These are phyloP conservation scores for Chymomyza amoena DNA, from an alignment of 2,888 invertebrate species.

Conservation along the genomic window DNA sequence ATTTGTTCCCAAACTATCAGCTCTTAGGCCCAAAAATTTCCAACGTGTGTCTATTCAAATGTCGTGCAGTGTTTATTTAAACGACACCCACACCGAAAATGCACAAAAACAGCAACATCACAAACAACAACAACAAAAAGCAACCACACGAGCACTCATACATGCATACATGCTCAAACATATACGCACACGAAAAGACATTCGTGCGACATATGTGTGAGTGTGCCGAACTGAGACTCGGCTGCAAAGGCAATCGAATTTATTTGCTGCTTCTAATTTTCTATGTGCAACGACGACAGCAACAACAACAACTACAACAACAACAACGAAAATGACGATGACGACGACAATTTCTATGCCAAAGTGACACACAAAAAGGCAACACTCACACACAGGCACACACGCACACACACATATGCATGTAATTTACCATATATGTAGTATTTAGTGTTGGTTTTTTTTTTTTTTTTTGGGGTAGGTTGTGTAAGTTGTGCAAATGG, in stretches of 20 bases:
- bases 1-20: too few species aligned
- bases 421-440: constrained; percentile 62
- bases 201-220: constrained; percentile 14
- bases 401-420: constrained; percentile 31
- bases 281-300: constrained; percentile 4
- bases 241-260: constrained; percentile 69
- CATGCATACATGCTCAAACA: constrained; percentile 51
- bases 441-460: background rate
- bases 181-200: constrained; percentile 22
- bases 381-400: constrained; percentile 38
- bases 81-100: constrained; percentile 18
- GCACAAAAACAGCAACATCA: constrained; percentile 14
- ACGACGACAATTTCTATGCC: constrained; percentile 70
- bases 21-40: too few species aligned
- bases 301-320: constrained; percentile 20
- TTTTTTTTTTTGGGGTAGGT: constrained; percentile 58
- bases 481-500: constrained; percentile 61
- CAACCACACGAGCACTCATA: constrained; percentile 25
- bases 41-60: too few species aligned
- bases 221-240: constrained; percentile 42
- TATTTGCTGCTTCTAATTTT: constrained; percentile 67
- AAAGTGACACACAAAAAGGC: constrained; percentile 68
- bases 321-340: constrained; percentile 41
- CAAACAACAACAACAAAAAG: constrained; percentile 5
- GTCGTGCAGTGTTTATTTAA: constrained; percentile 6